Evolutionary conservation across 2,888 invertebrate genomes (phyloP).

Genomic region (Shargacucullia verbasci): DNA sequence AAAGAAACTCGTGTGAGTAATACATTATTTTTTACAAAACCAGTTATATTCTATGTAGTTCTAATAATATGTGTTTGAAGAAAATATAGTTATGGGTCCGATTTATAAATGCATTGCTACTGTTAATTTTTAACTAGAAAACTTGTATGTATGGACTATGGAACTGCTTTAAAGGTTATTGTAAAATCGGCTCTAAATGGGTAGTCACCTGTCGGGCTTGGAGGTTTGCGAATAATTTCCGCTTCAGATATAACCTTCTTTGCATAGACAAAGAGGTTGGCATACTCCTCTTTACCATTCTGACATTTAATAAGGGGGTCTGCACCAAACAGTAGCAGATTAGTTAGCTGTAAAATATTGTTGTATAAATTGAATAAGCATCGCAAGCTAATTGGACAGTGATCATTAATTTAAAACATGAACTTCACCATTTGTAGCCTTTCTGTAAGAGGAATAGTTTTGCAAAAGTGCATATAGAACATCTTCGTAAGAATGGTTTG

Average conservation of each 20-base stretch:
- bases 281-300: constrained; percentile 64
- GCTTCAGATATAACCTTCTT: constrained; percentile 46
- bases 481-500: constrained; percentile 77
- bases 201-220: constrained; percentile 9
- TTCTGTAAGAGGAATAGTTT: constrained; percentile 58
- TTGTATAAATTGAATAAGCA: not conserved
- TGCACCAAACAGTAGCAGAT: constrained; percentile 75
- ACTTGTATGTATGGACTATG: too few relatives aligned
- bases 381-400: too few relatives aligned
- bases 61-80: too few relatives aligned
- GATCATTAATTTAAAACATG: too few relatives aligned
- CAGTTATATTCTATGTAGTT: too few relatives aligned
- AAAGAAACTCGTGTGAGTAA: not conserved
- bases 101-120: too few relatives aligned
- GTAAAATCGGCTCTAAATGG: too few relatives aligned
- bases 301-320: constrained; percentile 76
- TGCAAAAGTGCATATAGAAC: constrained; percentile 71
- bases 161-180: too few relatives aligned
- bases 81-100: too few relatives aligned
- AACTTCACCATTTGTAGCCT: constrained; percentile 69
- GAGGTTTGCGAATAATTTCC: constrained; percentile 6
- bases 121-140: too few relatives aligned
- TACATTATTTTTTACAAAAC: too few relatives aligned
- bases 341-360: constrained; percentile 70
- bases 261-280: constrained; percentile 74